Conservation (phyloP, 2,888 invertebrate species). For the Tachystola acroxantha region DNA sequence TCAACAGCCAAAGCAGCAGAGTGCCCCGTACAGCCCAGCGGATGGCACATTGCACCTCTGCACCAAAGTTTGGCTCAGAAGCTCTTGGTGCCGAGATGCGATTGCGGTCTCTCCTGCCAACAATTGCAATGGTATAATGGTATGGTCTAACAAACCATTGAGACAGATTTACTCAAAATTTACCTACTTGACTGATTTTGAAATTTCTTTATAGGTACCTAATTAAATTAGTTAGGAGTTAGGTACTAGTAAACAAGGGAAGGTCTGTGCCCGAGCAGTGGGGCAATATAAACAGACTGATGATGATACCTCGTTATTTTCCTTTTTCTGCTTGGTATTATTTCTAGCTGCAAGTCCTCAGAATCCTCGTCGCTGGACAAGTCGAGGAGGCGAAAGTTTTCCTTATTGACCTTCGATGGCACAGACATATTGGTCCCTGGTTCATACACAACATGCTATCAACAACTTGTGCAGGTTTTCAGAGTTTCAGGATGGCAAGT, state of each 20-base stretch:
- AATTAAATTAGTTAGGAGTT: no score
- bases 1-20: slow-evolving; percentile 61
- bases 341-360: slow-evolving; percentile 78
- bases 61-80: slow-evolving; percentile 46
- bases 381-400: slow-evolving; percentile 81
- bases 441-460: slow-evolving; percentile 51
- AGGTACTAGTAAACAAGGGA: no score
- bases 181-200: no score
- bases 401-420: slow-evolving; percentile 74
- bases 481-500: slow-evolving; percentile 2
- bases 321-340: slow-evolving; percentile 76
- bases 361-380: slow-evolving; percentile 80
- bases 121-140: background rate
- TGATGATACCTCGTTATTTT: slow-evolving; percentile 79
- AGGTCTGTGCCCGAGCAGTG: no score
- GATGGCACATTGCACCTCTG: slow-evolving; percentile 59
- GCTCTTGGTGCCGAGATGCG: slow-evolving; percentile 25
- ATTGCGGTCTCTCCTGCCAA: slow-evolving; percentile 53
- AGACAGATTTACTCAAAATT: no score
- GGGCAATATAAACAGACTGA: no score
- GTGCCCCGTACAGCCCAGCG: slow-evolving; percentile 65
- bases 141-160: no score
- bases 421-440: slow-evolving; percentile 49
- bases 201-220: no score
- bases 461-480: slow-evolving; percentile 15